Base-by-base conservation (phyloP, 2,113 vertebrate genomes). In the Hippoglossus stenolepis region DNA sequence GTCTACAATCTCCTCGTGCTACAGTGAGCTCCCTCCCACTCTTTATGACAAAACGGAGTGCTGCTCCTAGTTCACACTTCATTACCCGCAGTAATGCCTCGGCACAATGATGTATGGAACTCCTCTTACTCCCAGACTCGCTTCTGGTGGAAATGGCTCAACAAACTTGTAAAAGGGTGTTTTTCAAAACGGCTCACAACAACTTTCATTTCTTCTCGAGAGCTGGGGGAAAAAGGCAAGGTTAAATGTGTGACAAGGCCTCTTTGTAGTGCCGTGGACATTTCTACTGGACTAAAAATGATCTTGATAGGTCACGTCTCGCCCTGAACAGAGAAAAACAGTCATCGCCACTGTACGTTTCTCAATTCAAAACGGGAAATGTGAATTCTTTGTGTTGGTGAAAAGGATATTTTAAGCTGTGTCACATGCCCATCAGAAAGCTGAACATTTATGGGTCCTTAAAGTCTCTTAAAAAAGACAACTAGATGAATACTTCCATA, bases 21-120 rank as follows among this genome's bases (percentile, higher is more conserved):
- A 82, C 83, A 87, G 65, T 81, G 79, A 87, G 76, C 83, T 90
- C 82, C 87, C 84, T 90, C 84, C 80, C 62, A 75, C 87, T 90
- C 89, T 88, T 93, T 87, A 90, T 90, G 90, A 93, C 89, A 92
- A 92, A 93, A 92, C 79, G 80, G 88, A 92, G 87, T 89, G 87
- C 87, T 85, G 85, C 90, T 92, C 86, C 85, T 87, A 82, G 86
- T 88, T 90, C 91, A 93, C 92, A 91, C 91, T 90, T 94, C 92
- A 94, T 94, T 94, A 94, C 89, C 91, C 84, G 68, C 91, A 65
- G 91, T 93, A 95, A 93, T 92, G 93, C 85, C 80, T 88, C 89
- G 66, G 90, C 83, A 90, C 92, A 88, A 87, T 93, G 92, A 94
- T 94, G 86, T 93, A 93, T 93, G 86, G 92, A 90, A 88, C 80